Base-by-base conservation (phyloP, 2,797 vertebrate genomes). In the Poeciliopsis paucimaculata region DNA sequence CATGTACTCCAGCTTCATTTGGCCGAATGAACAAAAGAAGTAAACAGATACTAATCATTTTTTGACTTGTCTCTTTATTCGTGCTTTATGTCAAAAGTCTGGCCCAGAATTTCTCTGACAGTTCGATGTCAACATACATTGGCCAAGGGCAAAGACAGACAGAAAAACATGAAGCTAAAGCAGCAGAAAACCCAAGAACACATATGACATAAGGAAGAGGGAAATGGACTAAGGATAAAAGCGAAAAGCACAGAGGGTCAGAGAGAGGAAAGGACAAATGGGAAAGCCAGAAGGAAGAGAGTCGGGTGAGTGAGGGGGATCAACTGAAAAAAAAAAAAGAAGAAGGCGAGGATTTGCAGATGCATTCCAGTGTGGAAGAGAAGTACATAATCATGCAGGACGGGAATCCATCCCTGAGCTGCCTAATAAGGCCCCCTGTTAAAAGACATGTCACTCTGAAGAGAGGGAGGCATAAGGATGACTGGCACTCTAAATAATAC, bases 361-460 rank as follows among this genome's bases (percentile, higher is more conserved):
- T 84, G 51, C 68, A 71, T 70, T 80, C 73, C 79, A 73, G 71
- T 70, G 71, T 82, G 77, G 75, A 83, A 68, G 79, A 70, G 83
- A 71, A 83, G 55, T 66, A 80, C 82, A 76, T 88, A 81, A 82
- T 84, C 26, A 34, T 55, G 18, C 78, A 82, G 78, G 72, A 79
- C 70, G 47, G 73, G 70, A 82, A 78, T 85, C 76, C 73, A 45
- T 88, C 79, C 83, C 81, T 78, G 83, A 87, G 86, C 85, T 80
- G 79, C 72, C 81, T 91, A 89, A 91, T 87, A 92, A 90, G 89
- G 70, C 82, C 89, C 84, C 80, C 70, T 90, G 89, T 89, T 92
- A 85, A 88, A 89, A 91, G 89, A 89, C 85, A 79, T 86, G 81
- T 80, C 88, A 86, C 73, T 83, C 53, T 83, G 74, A 85, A 87